Percentiles rank a stretch among this genome's conserved stretches.
Evolutionary conservation across 2,888 invertebrate genomes (phyloP).

Genomic region (Trichopoda pennipes): DNA sequence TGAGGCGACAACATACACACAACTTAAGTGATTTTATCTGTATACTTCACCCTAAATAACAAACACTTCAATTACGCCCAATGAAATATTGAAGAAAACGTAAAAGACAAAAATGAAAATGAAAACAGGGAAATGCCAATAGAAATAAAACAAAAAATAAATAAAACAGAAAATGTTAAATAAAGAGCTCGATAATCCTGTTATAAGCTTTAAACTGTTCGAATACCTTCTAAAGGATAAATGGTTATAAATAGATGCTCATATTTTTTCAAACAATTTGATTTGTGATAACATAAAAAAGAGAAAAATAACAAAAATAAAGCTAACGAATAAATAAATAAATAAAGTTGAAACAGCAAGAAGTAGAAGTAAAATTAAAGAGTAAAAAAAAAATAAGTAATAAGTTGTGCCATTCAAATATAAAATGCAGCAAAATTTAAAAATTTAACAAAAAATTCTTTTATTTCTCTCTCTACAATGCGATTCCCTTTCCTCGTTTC

Average conservation of each 20-base stretch:
- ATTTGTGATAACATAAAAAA: slow-evolving; percentile 37
- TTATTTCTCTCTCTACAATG: no score
- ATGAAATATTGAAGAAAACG: not conserved
- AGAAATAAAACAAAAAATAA: slow-evolving; percentile 1
- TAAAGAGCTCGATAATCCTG: slow-evolving; percentile 53
- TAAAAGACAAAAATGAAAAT: slow-evolving; percentile 10
- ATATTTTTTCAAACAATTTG: slow-evolving; percentile 56
- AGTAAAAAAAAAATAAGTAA: no score
- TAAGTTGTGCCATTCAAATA: no score
- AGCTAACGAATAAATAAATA: not conserved
- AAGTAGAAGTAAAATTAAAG: not conserved
- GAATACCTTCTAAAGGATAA: slow-evolving; percentile 63
- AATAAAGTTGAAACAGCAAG: not conserved
- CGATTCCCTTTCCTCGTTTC: no score
- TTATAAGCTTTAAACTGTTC: slow-evolving; percentile 56
- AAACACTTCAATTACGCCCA: not conserved
- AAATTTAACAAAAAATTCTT: no score
- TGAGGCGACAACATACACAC: slow-evolving; percentile 52
- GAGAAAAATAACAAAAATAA: not conserved
- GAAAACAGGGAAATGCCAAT: slow-evolving; percentile 17
- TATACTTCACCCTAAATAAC: not conserved
- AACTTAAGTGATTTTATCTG: slow-evolving; percentile 31
- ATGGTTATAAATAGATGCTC: slow-evolving; percentile 39
- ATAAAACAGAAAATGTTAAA: not conserved
- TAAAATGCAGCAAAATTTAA: no score